Conservation (phyloP, 53 echinoderm and acorn worm genomes). For the Echinarachnius parma region DNA sequence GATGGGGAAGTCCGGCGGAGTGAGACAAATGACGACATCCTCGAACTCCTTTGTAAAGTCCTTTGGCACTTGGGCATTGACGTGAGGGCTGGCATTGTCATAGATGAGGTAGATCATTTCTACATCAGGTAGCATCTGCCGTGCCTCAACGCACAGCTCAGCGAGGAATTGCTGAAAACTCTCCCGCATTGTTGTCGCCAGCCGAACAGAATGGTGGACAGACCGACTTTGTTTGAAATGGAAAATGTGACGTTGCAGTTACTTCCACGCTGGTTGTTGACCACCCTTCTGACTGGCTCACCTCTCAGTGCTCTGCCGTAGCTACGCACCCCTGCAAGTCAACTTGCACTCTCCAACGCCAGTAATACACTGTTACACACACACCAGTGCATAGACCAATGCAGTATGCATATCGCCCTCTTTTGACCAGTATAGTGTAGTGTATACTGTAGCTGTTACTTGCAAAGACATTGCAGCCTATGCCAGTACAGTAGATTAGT, state of each 20-base stretch:
- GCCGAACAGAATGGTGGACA: neutral
- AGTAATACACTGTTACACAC: no score
- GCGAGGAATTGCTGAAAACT: neutral
- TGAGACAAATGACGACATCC: no score
- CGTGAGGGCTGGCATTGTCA: conserved; percentile 9
- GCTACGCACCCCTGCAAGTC: no score
- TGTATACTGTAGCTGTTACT: no score
- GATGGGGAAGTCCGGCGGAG: neutral
- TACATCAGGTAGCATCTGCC: neutral
- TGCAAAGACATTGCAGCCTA: no score
- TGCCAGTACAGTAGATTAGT: no score
- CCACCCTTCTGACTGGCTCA: neutral
- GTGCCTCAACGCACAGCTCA: neutral
- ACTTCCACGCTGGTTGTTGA: neutral
- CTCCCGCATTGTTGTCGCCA: neutral
- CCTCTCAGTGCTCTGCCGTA: neutral
- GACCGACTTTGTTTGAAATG: neutral
- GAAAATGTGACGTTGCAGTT: neutral
- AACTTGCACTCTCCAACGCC: no score
- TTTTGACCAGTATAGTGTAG: no score
- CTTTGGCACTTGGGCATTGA: neutral
- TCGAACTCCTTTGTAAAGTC: neutral
- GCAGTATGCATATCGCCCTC: no score
- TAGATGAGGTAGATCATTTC: neutral
- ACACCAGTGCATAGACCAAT: no score